Conservation (phyloP, 2,888 invertebrate genomes). For the Portevinia maculata region DNA sequence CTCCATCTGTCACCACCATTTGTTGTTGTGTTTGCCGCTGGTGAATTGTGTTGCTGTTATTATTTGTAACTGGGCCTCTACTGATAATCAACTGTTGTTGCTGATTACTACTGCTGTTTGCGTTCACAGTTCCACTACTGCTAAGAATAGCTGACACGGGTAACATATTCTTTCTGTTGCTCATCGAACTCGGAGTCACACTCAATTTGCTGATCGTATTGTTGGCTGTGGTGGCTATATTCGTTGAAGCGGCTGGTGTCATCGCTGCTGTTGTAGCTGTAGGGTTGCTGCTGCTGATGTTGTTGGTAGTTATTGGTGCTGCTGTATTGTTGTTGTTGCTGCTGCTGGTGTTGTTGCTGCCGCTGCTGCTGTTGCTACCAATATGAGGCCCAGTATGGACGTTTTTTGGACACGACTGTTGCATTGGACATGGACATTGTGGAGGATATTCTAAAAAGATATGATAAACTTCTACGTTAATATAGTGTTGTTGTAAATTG, state of each 20-base stretch:
- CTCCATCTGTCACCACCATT: slow-evolving; percentile 48
- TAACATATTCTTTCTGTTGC: slow-evolving; percentile 74
- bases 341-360: slow-evolving; percentile 82
- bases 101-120: slow-evolving; percentile 76
- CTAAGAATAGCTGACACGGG: slow-evolving; percentile 68
- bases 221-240: slow-evolving; percentile 57
- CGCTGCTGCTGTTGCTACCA: slow-evolving; percentile 92
- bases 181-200: slow-evolving; percentile 65
- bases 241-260: slow-evolving; percentile 65
- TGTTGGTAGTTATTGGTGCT: slow-evolving; percentile 76
- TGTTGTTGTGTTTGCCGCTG: slow-evolving; percentile 72
- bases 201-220: slow-evolving; percentile 60
- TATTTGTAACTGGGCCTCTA: slow-evolving; percentile 82
- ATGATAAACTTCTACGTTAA: neutral
- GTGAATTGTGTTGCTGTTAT: slow-evolving; percentile 75
- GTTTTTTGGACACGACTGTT: slow-evolving; percentile 98
- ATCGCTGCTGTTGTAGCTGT: slow-evolving; percentile 62
- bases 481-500: neutral
- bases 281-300: slow-evolving; percentile 63
- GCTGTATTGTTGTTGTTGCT: slow-evolving; percentile 74
- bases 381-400: slow-evolving; percentile 99
- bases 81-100: slow-evolving; percentile 80
- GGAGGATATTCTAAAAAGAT: slow-evolving; percentile 83
- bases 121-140: slow-evolving; percentile 66
- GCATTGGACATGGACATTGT: slow-evolving; percentile 93